These are phyloP conservation scores for Drosophila neutralis DNA, from an alignment of 2,888 invertebrate species.

Conservation along the genomic window DNA sequence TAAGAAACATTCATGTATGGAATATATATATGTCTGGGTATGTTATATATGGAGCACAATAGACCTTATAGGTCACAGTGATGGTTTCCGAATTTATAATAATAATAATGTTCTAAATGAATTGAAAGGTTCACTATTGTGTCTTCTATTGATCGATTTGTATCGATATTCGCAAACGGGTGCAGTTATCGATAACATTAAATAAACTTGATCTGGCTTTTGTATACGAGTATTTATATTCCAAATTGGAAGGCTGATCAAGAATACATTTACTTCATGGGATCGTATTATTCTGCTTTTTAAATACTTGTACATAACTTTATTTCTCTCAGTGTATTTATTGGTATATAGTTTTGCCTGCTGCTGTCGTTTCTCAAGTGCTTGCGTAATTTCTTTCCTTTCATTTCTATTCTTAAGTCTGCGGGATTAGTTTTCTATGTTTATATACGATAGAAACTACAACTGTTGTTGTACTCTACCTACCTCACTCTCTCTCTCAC, in stretches of 20 bases:
- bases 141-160: neutral
- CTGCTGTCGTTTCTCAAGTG: slow-evolving; percentile 66
- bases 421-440: slow-evolving; percentile 68
- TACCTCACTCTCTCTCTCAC: slow-evolving; percentile 1
- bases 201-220: neutral
- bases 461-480: slow-evolving; percentile 31
- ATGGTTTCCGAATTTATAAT: too few species aligned
- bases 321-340: neutral
- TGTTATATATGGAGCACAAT: too few species aligned
- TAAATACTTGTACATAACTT: neutral
- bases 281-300: neutral
- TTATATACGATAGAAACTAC: slow-evolving; percentile 44
- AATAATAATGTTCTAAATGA: too few species aligned
- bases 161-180: neutral
- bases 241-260: neutral
- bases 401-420: slow-evolving; percentile 39
- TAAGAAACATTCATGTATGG: accelerated
- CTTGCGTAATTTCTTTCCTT: slow-evolving; percentile 67
- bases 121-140: neutral
- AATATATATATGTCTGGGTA: neutral
- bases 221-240: neutral
- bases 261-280: neutral
- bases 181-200: neutral
- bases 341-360: slow-evolving; percentile 22
- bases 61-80: too few species aligned